Percentiles rank a stretch among this genome's conserved stretches.
phyloP scores from a whole-genome alignment of 1,140 invertebrate genomes.

The Leptinotarsa undecemlineata region DNA sequence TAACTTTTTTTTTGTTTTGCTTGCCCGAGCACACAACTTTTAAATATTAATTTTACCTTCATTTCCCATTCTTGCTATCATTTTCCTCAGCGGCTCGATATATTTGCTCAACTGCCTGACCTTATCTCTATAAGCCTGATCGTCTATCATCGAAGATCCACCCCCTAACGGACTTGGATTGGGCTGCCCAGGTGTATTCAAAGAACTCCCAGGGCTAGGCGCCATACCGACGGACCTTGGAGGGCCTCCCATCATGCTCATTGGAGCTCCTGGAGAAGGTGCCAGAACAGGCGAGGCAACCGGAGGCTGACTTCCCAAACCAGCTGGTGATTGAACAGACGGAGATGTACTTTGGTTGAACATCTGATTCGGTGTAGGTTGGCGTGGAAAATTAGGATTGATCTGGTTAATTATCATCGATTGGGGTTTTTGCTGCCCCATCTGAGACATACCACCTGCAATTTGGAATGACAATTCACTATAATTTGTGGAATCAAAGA shows the following conservation, averaged over 20 bases:
- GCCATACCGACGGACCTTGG: conserved; percentile 66
- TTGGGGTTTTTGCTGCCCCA: conserved; percentile 52
- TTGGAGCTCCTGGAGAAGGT: conserved; percentile 70
- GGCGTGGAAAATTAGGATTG: conserved; percentile 55
- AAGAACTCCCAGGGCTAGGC: conserved; percentile 77
- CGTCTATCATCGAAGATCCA: conserved; percentile 64
- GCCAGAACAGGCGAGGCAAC: conserved; percentile 72
- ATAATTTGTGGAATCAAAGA: too few species aligned
- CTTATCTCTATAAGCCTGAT: conserved; percentile 89
- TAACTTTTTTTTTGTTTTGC: too few species aligned
- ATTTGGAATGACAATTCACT: not conserved
- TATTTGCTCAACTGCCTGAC: conserved; percentile 90
- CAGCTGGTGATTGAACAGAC: conserved; percentile 70
- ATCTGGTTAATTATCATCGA: conserved; percentile 44
- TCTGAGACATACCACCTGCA: conserved; percentile 46
- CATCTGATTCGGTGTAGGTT: conserved; percentile 68
- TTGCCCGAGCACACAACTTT: too few species aligned
- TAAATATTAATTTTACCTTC: conserved; percentile 64
- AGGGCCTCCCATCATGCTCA: conserved; percentile 60
- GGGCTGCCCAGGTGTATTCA: conserved; percentile 79
- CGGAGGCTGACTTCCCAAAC: conserved; percentile 62
- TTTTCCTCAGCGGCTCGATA: conserved; percentile 85
- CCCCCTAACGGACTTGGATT: conserved; percentile 69
- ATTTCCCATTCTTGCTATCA: conserved; percentile 84
- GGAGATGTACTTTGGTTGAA: conserved; percentile 71